Conservation (phyloP, 1,140 invertebrate genomes). For the Cydia amplana region DNA sequence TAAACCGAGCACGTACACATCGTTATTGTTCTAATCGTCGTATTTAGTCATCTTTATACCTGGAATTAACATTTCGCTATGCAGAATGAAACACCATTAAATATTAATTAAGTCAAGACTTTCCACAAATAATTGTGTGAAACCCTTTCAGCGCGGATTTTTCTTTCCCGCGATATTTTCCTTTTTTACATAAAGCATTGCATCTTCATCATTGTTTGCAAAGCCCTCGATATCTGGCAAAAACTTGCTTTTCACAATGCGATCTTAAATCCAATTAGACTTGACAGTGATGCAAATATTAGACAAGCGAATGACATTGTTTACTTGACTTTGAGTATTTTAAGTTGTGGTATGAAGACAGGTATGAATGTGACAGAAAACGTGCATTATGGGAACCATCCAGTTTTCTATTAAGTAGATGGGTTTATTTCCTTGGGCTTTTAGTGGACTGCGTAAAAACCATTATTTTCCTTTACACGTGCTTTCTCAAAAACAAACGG, state of each 20-base stretch:
- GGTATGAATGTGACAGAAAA: neutral
- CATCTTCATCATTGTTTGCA: constrained; percentile 9
- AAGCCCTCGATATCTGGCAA: neutral
- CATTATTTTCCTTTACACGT: no score
- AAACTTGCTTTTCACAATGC: constrained; percentile 8
- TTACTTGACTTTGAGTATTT: constrained; percentile 1
- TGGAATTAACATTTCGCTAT: neutral
- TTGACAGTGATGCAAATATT: constrained; percentile 21
- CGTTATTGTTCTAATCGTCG: neutral
- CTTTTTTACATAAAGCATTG: constrained; percentile 13
- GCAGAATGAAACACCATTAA: no score
- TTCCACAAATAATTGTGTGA: neutral
- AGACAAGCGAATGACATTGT: constrained; percentile 14
- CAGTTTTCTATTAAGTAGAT: no score
- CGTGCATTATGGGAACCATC: no score
- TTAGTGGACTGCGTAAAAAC: no score
- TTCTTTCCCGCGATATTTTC: constrained; percentile 10
- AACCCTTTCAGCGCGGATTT: neutral
- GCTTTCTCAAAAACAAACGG: no score
- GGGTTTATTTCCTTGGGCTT: no score
- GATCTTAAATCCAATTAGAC: constrained; percentile 5
- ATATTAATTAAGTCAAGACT: neutral
- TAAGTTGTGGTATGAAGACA: neutral
- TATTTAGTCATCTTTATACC: neutral
- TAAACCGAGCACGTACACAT: neutral